phyloP scores from a whole-genome alignment of 2,888 invertebrate species.

The Machimus atricapillus region DNA sequence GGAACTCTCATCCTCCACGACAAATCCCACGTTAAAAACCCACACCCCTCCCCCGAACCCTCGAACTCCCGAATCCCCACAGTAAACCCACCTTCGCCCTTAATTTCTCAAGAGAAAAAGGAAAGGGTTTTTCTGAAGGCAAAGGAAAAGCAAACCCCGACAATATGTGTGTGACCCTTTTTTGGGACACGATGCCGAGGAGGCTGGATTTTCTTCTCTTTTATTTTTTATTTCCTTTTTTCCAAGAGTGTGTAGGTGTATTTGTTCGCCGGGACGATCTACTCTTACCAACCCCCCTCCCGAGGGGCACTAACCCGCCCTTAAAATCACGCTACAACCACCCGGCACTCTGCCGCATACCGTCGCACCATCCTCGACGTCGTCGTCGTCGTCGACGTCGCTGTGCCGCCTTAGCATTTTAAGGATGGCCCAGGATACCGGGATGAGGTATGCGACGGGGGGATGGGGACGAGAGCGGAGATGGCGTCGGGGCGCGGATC shows the following conservation, averaged over 20 bases:
- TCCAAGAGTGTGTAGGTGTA: neutral
- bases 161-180: neutral
- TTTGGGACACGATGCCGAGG: neutral
- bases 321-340: neutral
- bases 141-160: neutral
- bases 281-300: neutral
- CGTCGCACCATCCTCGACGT: neutral
- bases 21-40: too few relatives aligned
- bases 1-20: too few relatives aligned
- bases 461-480: too few relatives aligned
- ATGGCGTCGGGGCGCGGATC: neutral
- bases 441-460: neutral
- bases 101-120: neutral
- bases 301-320: too few relatives aligned
- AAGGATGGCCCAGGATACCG: neutral
- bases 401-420: neutral
- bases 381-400: neutral
- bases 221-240: neutral
- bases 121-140: neutral
- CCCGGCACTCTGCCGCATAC: neutral
- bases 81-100: neutral
- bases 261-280: neutral
- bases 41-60: neutral
- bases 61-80: neutral
- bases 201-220: neutral